Evolutionary conservation across 2,888 invertebrate genomes (phyloP).

Genomic region (Deladenus siricidicola): DNA sequence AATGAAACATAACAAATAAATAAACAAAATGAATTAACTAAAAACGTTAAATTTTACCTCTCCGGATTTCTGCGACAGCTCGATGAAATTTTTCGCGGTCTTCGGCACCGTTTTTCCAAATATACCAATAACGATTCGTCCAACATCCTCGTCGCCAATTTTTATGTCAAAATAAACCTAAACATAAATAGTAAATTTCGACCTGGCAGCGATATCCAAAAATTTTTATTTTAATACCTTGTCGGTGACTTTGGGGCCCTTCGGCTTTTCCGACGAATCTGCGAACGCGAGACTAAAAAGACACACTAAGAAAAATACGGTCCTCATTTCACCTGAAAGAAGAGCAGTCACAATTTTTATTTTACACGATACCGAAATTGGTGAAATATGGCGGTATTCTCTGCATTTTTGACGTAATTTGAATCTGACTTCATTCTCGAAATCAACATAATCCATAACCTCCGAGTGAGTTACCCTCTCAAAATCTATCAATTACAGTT

Average conservation of each 20-base stretch:
- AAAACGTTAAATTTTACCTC: slow-evolving; percentile 20
- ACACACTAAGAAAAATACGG: too few relatives aligned
- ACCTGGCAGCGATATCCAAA: neutral
- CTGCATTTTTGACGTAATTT: too few relatives aligned
- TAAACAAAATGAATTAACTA: neutral
- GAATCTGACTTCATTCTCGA: too few relatives aligned
- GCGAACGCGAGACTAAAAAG: neutral
- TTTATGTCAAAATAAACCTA: slow-evolving; percentile 74
- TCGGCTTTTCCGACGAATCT: slow-evolving; percentile 30
- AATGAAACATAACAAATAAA: neutral
- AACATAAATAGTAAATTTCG: neutral
- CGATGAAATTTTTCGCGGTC: slow-evolving; percentile 76
- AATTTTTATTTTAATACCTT: slow-evolving; percentile 34
- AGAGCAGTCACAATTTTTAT: too few relatives aligned
- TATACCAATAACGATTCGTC: slow-evolving; percentile 75
- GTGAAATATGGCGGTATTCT: too few relatives aligned
- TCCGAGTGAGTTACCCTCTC: too few relatives aligned
- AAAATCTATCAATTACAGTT: too few relatives aligned
- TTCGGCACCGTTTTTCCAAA: slow-evolving; percentile 74
- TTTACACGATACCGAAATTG: too few relatives aligned
- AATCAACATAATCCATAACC: too few relatives aligned
- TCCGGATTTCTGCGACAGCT: slow-evolving; percentile 63
- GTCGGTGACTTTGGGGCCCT: slow-evolving; percentile 52
- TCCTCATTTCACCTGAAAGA: too few relatives aligned
- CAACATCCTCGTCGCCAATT: slow-evolving; percentile 66